phyloP scores from a whole-genome alignment of 2,797 vertebrate genomes.

The Neostethus bicornis region DNA sequence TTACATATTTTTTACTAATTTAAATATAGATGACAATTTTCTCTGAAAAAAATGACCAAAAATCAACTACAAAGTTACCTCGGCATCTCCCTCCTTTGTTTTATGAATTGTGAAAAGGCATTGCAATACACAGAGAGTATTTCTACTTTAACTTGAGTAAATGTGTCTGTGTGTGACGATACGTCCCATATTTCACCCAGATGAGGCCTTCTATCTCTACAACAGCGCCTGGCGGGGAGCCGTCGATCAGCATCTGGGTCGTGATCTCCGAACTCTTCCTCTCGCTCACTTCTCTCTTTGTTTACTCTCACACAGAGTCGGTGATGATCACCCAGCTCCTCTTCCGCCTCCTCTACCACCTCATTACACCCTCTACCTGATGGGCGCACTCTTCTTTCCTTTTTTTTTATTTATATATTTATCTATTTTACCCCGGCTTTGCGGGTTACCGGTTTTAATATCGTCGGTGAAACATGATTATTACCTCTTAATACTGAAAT shows the following conservation, averaged over 20 bases:
- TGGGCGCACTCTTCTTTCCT: conserved; percentile 55
- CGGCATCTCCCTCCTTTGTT: background rate
- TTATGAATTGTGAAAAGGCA: background rate
- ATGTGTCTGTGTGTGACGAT: conserved; percentile 5
- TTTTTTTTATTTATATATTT: conserved; percentile 80
- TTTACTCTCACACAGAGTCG: conserved; percentile 79
- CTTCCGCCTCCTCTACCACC: conserved; percentile 51
- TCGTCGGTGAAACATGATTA: conserved; percentile 99
- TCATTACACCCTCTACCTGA: conserved; percentile 82
- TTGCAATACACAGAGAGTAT: background rate
- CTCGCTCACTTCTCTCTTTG: conserved; percentile 67
- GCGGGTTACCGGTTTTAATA: conserved; percentile 98
- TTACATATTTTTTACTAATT: no score
- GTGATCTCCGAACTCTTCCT: conserved; percentile 65
- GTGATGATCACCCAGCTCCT: conserved; percentile 63
- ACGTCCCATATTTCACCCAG: conserved; percentile 38
- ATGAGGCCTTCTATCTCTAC: conserved; percentile 24
- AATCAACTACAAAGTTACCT: background rate
- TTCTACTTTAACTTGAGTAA: background rate
- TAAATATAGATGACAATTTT: no score
- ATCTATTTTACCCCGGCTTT: conserved; percentile 88
- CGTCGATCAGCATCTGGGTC: conserved; percentile 50
- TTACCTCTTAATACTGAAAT: conserved; percentile 99
- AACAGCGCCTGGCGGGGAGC: conserved; percentile 34
- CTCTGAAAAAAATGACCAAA: background rate